Percentiles rank a stretch among this genome's conserved stretches.
phyloP scores from a whole-genome alignment of 2,888 invertebrate genomes.

The Brachyopa scutellaris region DNA sequence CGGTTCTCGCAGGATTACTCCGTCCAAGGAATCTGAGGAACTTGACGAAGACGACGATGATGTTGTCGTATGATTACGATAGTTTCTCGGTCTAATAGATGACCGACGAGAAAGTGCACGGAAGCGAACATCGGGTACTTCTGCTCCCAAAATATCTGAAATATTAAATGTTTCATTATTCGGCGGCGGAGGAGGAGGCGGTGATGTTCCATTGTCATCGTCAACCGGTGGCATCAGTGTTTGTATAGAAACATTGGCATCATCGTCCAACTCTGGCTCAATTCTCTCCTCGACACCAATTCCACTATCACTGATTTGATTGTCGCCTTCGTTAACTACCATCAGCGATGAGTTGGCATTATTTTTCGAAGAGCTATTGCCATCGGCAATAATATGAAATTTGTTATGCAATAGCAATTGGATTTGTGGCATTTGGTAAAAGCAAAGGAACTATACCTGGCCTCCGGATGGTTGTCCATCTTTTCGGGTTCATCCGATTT shows the following conservation, averaged over 20 bases:
- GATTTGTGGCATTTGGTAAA: background rate
- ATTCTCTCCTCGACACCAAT: constrained; percentile 12
- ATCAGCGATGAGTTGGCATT: constrained; percentile 59
- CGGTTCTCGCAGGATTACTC: constrained; percentile 35
- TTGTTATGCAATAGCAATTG: constrained; percentile 44
- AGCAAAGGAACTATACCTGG: constrained; percentile 31
- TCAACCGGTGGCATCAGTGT: background rate
- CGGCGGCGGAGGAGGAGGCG: background rate
- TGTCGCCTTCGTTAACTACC: background rate
- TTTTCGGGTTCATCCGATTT: constrained; percentile 55
- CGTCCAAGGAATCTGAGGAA: constrained; percentile 48
- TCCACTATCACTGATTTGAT: constrained; percentile 8
- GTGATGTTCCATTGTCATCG: background rate
- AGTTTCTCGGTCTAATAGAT: constrained; percentile 53
- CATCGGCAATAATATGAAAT: too few relatives aligned
- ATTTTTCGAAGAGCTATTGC: constrained; percentile 25
- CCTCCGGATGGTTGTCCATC: constrained; percentile 26
- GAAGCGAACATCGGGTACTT: constrained; percentile 12
- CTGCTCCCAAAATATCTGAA: too few relatives aligned
- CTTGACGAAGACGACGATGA: constrained; percentile 67
- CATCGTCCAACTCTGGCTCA: background rate
- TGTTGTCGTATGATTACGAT: constrained; percentile 58
- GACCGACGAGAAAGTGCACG: constrained; percentile 37
- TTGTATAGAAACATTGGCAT: background rate
- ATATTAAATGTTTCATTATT: too few relatives aligned